These are phyloP conservation scores for Microtus richardsoni DNA, from an alignment of 2,113 vertebrate species.

Conservation along the genomic window DNA sequence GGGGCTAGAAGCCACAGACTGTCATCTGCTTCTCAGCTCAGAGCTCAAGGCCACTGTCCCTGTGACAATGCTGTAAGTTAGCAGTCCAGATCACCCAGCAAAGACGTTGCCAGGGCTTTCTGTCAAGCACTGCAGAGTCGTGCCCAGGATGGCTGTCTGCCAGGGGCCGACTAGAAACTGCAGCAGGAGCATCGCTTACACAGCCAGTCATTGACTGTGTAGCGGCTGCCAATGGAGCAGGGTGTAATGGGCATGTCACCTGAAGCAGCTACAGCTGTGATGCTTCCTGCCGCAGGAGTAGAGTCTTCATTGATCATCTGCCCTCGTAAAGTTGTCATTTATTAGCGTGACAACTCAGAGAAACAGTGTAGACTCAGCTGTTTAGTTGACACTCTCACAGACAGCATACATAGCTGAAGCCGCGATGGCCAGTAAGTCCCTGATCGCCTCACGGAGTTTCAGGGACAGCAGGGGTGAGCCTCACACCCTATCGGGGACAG, in stretches of 20 bases:
- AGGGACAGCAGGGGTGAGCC: no score
- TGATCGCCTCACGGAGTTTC: not conserved
- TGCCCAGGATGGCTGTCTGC: not conserved
- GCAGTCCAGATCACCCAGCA: not conserved
- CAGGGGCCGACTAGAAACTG: not conserved
- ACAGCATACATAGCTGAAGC: not conserved
- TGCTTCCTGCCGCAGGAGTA: not conserved
- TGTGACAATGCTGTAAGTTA: not conserved
- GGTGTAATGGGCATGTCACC: rapidly evolving
- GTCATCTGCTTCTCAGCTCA: not conserved
- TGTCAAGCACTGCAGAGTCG: no score
- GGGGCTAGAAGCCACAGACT: not conserved
- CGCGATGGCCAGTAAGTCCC: not conserved
- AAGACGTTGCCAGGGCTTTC: not conserved
- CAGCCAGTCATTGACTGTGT: no score
- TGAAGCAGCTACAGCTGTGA: not conserved
- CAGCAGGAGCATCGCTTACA: not conserved
- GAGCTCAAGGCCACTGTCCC: not conserved
- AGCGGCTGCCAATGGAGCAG: no score
- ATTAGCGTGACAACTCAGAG: not conserved
- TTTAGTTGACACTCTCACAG: not conserved
- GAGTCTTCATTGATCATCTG: not conserved
- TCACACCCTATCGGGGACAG: not conserved
- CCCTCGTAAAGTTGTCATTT: not conserved
- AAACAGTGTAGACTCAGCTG: not conserved